Evolutionary conservation across 2,888 invertebrate genomes (phyloP).

Genomic region (Ischnura elegans): DNA sequence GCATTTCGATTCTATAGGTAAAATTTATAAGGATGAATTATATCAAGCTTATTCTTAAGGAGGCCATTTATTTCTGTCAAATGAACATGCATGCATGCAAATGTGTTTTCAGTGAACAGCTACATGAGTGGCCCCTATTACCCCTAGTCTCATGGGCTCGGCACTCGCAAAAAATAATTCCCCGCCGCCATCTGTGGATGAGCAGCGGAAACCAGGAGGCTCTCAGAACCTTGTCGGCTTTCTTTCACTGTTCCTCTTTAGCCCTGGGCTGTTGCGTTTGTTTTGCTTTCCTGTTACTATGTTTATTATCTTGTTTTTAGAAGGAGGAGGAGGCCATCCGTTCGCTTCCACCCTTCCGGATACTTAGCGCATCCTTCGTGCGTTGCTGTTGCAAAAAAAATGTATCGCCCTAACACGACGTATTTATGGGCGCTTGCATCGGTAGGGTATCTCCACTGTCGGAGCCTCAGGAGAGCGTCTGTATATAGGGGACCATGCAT

Average conservation of each 20-base stretch:
- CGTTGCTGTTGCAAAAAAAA: background rate
- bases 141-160: too few relatives aligned
- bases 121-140: too few relatives aligned
- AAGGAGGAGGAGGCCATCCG: background rate
- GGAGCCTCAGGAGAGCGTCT: background rate
- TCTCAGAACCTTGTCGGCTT: background rate
- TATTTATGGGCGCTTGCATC: background rate
- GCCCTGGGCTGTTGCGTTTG: background rate
- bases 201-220: background rate
- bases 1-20: too few relatives aligned
- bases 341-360: background rate
- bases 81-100: too few relatives aligned
- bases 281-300: conserved; percentile 16
- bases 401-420: background rate
- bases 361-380: background rate
- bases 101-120: too few relatives aligned
- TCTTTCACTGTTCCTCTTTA: background rate
- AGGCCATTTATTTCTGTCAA: too few relatives aligned
- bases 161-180: background rate
- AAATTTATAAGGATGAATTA: too few relatives aligned
- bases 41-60: too few relatives aligned
- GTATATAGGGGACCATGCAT: background rate
- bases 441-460: background rate
- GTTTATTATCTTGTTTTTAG: background rate
- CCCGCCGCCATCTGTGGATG: too few relatives aligned